Evolutionary conservation across 2,888 invertebrate species (phyloP).

Genomic region (Lucinisca nassula): DNA sequence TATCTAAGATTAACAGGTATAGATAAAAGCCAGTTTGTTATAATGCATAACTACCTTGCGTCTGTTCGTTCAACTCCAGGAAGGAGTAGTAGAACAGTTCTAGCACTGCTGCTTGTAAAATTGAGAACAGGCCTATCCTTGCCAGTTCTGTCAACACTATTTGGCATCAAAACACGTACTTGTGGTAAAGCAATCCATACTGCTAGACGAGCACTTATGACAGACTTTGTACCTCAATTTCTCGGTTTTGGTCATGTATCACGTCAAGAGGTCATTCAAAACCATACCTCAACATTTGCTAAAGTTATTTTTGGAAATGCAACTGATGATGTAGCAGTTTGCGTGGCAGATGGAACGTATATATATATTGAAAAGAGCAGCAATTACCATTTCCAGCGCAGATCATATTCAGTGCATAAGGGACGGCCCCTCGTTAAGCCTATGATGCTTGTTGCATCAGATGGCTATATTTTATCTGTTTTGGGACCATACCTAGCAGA

Average conservation of each 20-base stretch:
- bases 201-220: constrained; percentile 44
- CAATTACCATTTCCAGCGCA: constrained; percentile 56
- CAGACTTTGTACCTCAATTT: constrained; percentile 41
- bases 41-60: constrained; percentile 23
- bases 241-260: constrained; percentile 39
- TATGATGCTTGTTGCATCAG: neutral
- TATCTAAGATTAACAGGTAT: constrained; percentile 38
- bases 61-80: constrained; percentile 35
- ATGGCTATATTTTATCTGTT: neutral
- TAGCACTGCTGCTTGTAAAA: constrained; percentile 56
- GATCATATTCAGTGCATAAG: constrained; percentile 54
- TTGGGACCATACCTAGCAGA: neutral
- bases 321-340: constrained; percentile 20
- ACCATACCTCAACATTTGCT: constrained; percentile 57
- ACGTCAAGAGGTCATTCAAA: constrained; percentile 42
- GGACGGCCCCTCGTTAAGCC: constrained; percentile 47
- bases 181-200: constrained; percentile 42
- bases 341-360: constrained; percentile 64
- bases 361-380: constrained; percentile 58
- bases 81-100: constrained; percentile 31
- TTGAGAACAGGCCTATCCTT: constrained; percentile 51
- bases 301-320: constrained; percentile 34
- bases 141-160: constrained; percentile 51
- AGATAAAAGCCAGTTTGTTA: constrained; percentile 32
- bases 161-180: constrained; percentile 45